Conservation (phyloP, 92 coral and sea anemone species). For the Phenganax subtilis region DNA sequence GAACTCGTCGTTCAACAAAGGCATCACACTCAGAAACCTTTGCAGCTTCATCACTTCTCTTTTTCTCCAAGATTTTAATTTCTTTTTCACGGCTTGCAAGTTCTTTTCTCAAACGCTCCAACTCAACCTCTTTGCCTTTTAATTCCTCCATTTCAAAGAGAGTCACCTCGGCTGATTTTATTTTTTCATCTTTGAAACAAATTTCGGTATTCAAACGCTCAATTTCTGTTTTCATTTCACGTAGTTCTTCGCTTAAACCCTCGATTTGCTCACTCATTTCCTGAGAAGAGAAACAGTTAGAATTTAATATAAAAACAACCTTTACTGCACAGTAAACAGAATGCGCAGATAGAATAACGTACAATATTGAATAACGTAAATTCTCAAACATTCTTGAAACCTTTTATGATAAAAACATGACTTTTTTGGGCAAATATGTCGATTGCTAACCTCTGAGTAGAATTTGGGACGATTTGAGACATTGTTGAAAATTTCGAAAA, state of each 20-base stretch:
- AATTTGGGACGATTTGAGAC: too few relatives aligned
- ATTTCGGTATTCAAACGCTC: slow-evolving; percentile 36
- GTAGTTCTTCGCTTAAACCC: slow-evolving; percentile 29
- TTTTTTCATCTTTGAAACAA: slow-evolving; percentile 31
- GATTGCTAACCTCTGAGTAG: too few relatives aligned
- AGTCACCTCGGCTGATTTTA: not conserved
- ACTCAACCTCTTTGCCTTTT: slow-evolving; percentile 22
- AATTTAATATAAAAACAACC: too few relatives aligned
- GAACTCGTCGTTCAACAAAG: slow-evolving; percentile 16
- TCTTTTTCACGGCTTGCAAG: slow-evolving; percentile 28
- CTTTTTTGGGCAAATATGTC: too few relatives aligned
- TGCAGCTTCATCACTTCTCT: slow-evolving; percentile 31
- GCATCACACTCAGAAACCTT: not conserved
- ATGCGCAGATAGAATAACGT: too few relatives aligned
- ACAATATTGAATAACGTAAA: too few relatives aligned
- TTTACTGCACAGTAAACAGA: too few relatives aligned
- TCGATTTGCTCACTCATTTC: slow-evolving; percentile 47
- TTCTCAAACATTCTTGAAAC: too few relatives aligned
- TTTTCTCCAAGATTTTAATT: slow-evolving; percentile 3
- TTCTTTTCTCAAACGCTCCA: slow-evolving; percentile 24
- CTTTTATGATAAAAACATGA: too few relatives aligned
- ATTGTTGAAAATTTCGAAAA: too few relatives aligned
- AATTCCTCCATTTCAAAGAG: too few relatives aligned
- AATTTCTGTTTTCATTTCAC: slow-evolving; percentile 34
- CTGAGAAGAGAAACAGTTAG: slow-evolving; percentile 9